phyloP scores from a whole-genome alignment of 2,797 vertebrate genomes.

The Fringilla coelebs region DNA sequence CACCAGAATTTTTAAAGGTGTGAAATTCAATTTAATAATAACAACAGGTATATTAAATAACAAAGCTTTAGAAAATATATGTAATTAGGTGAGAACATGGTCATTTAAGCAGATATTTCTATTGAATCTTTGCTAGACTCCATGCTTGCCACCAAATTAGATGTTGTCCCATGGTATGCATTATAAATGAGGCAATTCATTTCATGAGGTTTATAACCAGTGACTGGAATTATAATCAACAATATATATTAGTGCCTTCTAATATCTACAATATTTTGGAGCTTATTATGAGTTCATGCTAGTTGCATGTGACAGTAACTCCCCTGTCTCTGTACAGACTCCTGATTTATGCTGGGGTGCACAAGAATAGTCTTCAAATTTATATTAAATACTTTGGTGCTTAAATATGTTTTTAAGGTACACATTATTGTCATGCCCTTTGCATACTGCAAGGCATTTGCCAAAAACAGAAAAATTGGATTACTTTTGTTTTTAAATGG shows the following conservation, averaged over 20 bases:
- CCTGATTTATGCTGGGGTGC: not conserved
- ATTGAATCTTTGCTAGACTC: conserved; percentile 32
- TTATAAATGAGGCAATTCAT: conserved; percentile 55
- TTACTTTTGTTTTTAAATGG: not conserved
- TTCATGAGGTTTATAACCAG: conserved; percentile 51
- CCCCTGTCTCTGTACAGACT: not conserved
- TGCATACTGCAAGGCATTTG: not conserved
- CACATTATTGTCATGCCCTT: not conserved
- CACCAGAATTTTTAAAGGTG: conserved; percentile 30
- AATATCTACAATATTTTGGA: conserved; percentile 48
- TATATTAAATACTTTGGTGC: not conserved
- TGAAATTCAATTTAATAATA: conserved; percentile 44
- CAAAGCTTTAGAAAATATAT: conserved; percentile 34
- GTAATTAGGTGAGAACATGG: conserved; percentile 39
- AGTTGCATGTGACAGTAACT: not conserved
- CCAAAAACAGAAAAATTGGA: not conserved
- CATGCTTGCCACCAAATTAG: conserved; percentile 56
- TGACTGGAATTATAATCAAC: conserved; percentile 62
- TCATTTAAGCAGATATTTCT: conserved; percentile 19
- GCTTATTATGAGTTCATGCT: not conserved
- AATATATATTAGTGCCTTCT: conserved; percentile 40
- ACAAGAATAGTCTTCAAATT: not conserved
- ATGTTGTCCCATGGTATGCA: conserved; percentile 40
- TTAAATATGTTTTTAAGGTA: not conserved
- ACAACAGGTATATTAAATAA: conserved; percentile 52